Evolutionary conservation across 2,888 invertebrate genomes (phyloP).

Genomic region (Tridacna gigas): DNA sequence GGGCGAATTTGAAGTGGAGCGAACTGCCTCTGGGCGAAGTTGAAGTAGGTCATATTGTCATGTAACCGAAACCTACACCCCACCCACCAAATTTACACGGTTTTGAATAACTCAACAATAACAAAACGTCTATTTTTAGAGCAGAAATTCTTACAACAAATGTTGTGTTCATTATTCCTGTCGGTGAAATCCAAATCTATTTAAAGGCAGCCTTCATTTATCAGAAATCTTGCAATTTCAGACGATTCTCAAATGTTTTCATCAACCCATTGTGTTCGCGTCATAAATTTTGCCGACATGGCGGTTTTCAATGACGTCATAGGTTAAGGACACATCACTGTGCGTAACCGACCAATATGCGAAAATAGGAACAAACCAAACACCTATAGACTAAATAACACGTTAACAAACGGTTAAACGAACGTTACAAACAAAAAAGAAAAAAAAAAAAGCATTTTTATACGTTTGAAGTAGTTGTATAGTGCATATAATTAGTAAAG

Average conservation of each 20-base stretch:
- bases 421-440: too few relatives aligned
- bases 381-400: too few relatives aligned
- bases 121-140: neutral
- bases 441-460: too few relatives aligned
- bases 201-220: neutral
- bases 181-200: neutral
- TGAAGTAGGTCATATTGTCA: too few relatives aligned
- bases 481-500: too few relatives aligned
- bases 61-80: too few relatives aligned
- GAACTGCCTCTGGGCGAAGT: too few relatives aligned
- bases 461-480: too few relatives aligned
- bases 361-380: too few relatives aligned
- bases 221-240: neutral
- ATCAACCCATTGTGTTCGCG: conserved; percentile 47
- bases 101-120: neutral
- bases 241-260: neutral
- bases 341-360: neutral
- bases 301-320: conserved; percentile 35
- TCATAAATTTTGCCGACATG: conserved; percentile 48
- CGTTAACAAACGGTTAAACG: too few relatives aligned
- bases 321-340: conserved; percentile 7
- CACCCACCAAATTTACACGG: conserved; percentile 24
- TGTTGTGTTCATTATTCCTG: conserved; percentile 55
- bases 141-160: conserved; percentile 60
- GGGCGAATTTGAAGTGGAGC: too few relatives aligned